Percentiles rank a stretch among this genome's conserved stretches.
Conservation (phyloP, 2,888 invertebrate species). For the Stegophylla sp. region DNA sequence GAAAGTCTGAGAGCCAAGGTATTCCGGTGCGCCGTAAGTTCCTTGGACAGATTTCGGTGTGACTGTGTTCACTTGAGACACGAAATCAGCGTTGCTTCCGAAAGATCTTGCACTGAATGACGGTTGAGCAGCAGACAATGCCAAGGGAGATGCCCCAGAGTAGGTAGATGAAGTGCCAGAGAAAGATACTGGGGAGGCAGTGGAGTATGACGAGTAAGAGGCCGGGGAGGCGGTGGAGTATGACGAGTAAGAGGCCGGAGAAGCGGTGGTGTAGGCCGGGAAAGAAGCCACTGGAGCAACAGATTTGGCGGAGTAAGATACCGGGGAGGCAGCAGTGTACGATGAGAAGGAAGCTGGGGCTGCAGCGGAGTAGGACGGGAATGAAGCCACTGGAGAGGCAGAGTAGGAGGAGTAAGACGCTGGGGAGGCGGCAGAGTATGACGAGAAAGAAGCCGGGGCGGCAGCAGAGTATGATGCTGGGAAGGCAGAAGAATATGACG, state of each 20-base stretch:
- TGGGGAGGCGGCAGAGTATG: not conserved
- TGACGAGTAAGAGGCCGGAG: not conserved
- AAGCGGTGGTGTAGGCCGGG: not conserved
- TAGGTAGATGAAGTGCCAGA: not conserved
- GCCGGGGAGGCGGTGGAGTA: conserved; percentile 1
- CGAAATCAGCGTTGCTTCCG: conserved; percentile 7
- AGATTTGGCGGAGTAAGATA: not conserved
- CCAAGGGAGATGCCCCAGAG: not conserved
- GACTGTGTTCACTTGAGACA: not conserved
- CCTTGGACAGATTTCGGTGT: conserved; percentile 1
- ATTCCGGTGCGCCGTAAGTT: conserved; percentile 31
- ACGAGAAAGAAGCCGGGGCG: conserved; percentile 19
- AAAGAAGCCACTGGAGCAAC: not conserved
- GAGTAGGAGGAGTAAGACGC: conserved; percentile 20
- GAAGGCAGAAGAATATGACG: not conserved
- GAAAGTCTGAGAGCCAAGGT: conserved; percentile 44
- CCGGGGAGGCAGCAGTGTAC: not conserved
- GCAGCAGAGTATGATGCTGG: conserved; percentile 16
- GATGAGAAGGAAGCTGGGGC: conserved; percentile 6
- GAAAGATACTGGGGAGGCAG: conserved; percentile 5
- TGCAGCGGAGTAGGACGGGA: conserved; percentile 1
- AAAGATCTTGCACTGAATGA: not conserved
- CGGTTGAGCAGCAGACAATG: conserved; percentile 10
- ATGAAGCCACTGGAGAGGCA: not conserved
- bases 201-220: not conserved